Conservation (phyloP, 2,797 vertebrate genomes). For the Alcedo atthis region DNA sequence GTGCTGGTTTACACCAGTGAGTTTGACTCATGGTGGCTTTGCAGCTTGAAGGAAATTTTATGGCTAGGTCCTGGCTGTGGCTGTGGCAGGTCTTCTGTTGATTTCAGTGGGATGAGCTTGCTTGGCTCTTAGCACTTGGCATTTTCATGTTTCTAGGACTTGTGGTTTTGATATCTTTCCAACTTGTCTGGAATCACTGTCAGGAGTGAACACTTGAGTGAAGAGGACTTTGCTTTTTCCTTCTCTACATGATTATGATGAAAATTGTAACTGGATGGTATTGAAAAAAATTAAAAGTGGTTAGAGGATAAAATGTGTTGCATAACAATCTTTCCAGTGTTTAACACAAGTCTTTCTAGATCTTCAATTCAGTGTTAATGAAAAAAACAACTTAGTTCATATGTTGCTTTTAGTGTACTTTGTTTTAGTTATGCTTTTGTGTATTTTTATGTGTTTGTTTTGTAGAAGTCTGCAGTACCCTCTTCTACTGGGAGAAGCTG, state of each 20-base stretch:
- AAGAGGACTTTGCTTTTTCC: neutral
- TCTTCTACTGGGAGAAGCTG: neutral
- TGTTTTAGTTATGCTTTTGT: neutral
- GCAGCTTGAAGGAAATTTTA: neutral
- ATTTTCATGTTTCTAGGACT: slow-evolving; percentile 27
- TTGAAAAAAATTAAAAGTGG: neutral
- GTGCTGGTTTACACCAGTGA: neutral
- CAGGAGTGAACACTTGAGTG: slow-evolving; percentile 1
- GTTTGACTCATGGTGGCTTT: neutral
- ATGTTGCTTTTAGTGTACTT: neutral
- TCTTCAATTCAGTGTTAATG: slow-evolving; percentile 29
- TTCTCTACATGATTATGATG: neutral
- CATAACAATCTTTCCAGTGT: slow-evolving; percentile 29
- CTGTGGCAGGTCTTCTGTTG: neutral
- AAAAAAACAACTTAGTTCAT: neutral
- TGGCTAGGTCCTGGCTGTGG: neutral
- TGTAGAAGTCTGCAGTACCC: neutral
- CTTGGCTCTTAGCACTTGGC: neutral
- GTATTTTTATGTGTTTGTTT: neutral
- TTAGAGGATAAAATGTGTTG: slow-evolving; percentile 17
- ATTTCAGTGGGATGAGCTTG: neutral
- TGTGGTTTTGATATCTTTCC: slow-evolving; percentile 20
- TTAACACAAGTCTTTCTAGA: slow-evolving; percentile 15
- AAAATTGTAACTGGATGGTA: neutral
- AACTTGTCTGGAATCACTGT: neutral